These are phyloP conservation scores for Rapana venosa DNA, from an alignment of 2,888 invertebrate species.

Conservation along the genomic window DNA sequence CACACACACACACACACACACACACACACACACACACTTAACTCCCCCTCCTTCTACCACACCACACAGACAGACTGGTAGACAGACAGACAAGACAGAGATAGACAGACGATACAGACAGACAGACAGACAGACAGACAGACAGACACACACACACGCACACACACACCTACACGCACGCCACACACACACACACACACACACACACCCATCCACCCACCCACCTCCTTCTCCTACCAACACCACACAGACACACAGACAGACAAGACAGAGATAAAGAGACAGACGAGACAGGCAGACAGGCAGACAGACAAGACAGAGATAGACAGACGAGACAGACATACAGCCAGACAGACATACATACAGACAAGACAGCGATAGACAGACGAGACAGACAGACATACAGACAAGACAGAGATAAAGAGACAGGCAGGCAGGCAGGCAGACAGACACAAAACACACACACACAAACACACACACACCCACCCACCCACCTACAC, in stretches of 20 bases:
- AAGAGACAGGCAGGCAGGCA: not conserved
- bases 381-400: not conserved
- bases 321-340: too few relatives aligned
- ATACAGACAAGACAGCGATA: too few relatives aligned
- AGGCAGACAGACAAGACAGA: too few relatives aligned
- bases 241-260: not conserved
- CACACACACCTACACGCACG: not conserved
- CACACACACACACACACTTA: not conserved
- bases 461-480: not conserved
- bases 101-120: not conserved
- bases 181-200: not conserved
- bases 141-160: not conserved
- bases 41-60: too few relatives aligned
- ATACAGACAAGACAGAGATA: not conserved
- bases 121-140: not conserved
- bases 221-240: too few relatives aligned
- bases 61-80: not conserved
- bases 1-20: not conserved
- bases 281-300: too few relatives aligned
- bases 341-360: too few relatives aligned
- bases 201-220: not conserved
- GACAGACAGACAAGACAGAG: not conserved
- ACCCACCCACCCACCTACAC: not conserved
- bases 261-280: not conserved
- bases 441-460: not conserved